A percentile compares a stretch with the other conserved stretches of the same genome.
These are phyloP conservation scores for Henricia sp. DNA, from an alignment of 53 echinoderm and acorn worm genomes.

Conservation along the genomic window DNA sequence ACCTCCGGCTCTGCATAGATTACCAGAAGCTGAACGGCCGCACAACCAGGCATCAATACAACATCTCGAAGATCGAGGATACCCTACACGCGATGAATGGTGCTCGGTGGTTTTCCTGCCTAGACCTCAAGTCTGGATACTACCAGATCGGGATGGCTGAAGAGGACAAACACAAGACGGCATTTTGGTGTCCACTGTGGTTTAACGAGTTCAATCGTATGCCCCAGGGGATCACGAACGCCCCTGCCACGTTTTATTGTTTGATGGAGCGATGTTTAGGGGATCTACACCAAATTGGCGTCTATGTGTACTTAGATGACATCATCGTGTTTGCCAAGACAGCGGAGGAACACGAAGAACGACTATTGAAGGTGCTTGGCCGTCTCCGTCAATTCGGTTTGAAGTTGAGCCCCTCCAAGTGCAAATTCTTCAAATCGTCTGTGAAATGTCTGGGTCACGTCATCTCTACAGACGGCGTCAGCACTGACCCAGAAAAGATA, in stretches of 20 bases:
- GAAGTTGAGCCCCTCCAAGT: too few species aligned
- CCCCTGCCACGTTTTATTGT: slow-evolving; percentile 67
- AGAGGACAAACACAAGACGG: slow-evolving; percentile 55
- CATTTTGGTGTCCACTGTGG: slow-evolving; percentile 59
- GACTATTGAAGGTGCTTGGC: slow-evolving; percentile 37
- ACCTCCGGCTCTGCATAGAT: slow-evolving; percentile 60
- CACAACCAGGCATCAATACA: slow-evolving; percentile 66
- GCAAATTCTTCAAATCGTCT: slow-evolving; percentile 57
- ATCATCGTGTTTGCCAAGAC: slow-evolving; percentile 23
- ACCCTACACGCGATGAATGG: slow-evolving; percentile 56
- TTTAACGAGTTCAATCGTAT: slow-evolving; percentile 53
- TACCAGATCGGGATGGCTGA: slow-evolving; percentile 57
- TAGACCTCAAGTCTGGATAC: slow-evolving; percentile 65
- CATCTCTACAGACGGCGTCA: slow-evolving; percentile 65
- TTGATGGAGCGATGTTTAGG: slow-evolving; percentile 71
- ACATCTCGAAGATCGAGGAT: slow-evolving; percentile 64
- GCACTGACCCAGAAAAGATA: slow-evolving; percentile 71
- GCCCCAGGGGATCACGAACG: slow-evolving; percentile 38
- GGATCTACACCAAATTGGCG: slow-evolving; percentile 23
- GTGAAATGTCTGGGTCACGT: slow-evolving; percentile 70
- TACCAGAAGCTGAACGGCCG: slow-evolving; percentile 59
- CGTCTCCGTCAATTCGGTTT: slow-evolving; percentile 61
- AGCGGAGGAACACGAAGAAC: slow-evolving; percentile 44
- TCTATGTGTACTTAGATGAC: slow-evolving; percentile 65
- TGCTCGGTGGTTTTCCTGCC: slow-evolving; percentile 62